A percentile compares a stretch with the other conserved stretches of the same genome.
phyloP scores from a whole-genome alignment of 1,140 invertebrate species.

The Fopius arisanus region DNA sequence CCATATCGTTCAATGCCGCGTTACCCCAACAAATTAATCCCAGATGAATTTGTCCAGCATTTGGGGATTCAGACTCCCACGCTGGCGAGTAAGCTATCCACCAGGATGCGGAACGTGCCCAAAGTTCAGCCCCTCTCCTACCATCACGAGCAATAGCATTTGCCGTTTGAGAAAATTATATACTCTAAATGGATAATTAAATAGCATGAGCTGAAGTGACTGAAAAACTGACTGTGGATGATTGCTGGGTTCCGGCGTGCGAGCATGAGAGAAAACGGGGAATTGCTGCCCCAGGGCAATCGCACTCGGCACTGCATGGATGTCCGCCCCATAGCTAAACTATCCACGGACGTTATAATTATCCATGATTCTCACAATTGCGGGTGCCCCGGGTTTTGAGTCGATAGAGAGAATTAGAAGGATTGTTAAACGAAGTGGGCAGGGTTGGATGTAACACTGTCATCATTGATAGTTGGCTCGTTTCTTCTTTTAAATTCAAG shows the following conservation, averaged over 20 bases:
- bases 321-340: conserved; percentile 56
- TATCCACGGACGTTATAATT: conserved; percentile 62
- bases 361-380: conserved; percentile 59
- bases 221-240: conserved; percentile 66
- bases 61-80: not conserved
- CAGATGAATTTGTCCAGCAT: not conserved
- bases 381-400: conserved; percentile 8
- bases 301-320: conserved; percentile 42
- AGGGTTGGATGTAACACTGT: conserved; percentile 7
- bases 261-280: conserved; percentile 59
- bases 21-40: not conserved
- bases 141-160: conserved; percentile 9
- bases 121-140: not conserved
- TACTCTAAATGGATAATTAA: conserved; percentile 67
- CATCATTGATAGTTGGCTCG: not conserved
- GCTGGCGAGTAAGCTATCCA: not conserved
- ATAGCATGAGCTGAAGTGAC: conserved; percentile 65
- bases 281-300: conserved; percentile 60
- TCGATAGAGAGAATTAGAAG: conserved; percentile 28
- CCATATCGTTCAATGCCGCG: no score
- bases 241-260: conserved; percentile 64
- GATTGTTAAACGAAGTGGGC: not conserved
- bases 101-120: conserved; percentile 14
- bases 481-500: not conserved
- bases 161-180: conserved; percentile 61